phyloP scores from a whole-genome alignment of 1,140 invertebrate genomes.

The Dermatophagoides farinae region DNA sequence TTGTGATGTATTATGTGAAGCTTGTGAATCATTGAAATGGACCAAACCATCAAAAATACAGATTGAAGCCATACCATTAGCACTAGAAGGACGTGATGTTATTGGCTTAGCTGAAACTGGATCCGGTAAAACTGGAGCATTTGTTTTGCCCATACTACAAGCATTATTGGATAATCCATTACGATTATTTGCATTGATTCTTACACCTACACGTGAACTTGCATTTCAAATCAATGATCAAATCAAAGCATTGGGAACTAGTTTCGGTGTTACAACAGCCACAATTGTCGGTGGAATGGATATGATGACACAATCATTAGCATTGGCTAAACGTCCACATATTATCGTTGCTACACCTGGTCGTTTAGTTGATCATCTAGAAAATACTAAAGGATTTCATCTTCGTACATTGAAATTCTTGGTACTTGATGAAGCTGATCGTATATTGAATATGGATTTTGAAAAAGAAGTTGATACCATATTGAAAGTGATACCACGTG shows the following conservation, averaged over 20 bases:
- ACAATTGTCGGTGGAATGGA: conserved; percentile 96
- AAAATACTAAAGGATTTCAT: conserved; percentile 85
- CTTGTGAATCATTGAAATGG: conserved; percentile 82
- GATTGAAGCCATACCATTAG: conserved; percentile 71
- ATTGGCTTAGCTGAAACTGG: conserved; percentile 92
- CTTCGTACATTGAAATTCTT: conserved; percentile 66
- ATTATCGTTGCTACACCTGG: conserved; percentile 83
- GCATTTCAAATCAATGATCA: conserved; percentile 46
- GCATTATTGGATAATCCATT: conserved; percentile 70
- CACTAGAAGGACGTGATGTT: conserved; percentile 60
- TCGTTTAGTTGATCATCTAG: conserved; percentile 65
- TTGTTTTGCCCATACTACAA: conserved; percentile 86
- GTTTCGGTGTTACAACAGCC: conserved; percentile 60
- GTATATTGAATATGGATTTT: conserved; percentile 89
- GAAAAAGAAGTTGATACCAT: conserved; percentile 92
- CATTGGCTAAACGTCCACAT: conserved; percentile 82
- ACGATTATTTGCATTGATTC: conserved; percentile 72
- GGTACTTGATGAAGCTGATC: conserved; percentile 88
- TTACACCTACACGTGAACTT: conserved; percentile 90
- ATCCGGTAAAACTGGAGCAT: conserved; percentile 93
- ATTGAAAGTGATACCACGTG: conserved; percentile 65
- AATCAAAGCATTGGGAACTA: conserved; percentile 36
- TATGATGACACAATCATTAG: conserved; percentile 75
- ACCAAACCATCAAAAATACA: conserved; percentile 82
- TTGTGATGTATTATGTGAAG: conserved; percentile 71